These are phyloP conservation scores for Drosophila sp. DNA, from an alignment of 1,140 invertebrate species.

Conservation along the genomic window DNA sequence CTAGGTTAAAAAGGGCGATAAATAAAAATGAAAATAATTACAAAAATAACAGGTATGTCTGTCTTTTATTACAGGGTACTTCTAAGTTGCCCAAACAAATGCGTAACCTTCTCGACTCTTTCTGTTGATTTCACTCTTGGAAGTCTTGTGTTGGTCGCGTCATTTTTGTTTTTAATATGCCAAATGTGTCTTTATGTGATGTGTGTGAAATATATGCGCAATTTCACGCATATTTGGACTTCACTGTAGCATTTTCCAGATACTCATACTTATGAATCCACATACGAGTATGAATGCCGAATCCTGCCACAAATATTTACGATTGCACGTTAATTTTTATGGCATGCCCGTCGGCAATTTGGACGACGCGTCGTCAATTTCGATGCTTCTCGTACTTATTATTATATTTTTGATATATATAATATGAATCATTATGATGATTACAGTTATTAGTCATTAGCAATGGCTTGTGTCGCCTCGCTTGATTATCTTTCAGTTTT, in stretches of 20 bases:
- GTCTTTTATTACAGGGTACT: constrained; percentile 11
- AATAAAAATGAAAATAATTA: too few species aligned
- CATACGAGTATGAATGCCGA: constrained; percentile 16
- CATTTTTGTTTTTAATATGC: constrained; percentile 47
- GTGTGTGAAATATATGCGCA: constrained; percentile 48
- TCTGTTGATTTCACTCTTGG: constrained; percentile 2
- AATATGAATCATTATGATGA: constrained; percentile 67
- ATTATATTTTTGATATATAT: constrained; percentile 42
- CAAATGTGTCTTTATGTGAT: constrained; percentile 39
- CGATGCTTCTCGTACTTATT: constrained; percentile 34
- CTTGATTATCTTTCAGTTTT: constrained; percentile 62
- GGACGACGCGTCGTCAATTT: constrained; percentile 2
- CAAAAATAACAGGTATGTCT: too few species aligned
- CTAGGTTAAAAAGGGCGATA: too few species aligned
- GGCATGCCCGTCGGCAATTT: constrained; percentile 61
- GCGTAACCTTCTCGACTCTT: neutral
- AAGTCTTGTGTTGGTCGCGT: constrained; percentile 31
- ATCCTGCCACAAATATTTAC: constrained; percentile 61
- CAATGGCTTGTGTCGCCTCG: constrained; percentile 48
- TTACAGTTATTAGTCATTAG: constrained; percentile 74
- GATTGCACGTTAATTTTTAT: constrained; percentile 77
- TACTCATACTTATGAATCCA: constrained; percentile 19
- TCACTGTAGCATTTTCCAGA: constrained; percentile 47
- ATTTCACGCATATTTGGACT: constrained; percentile 82
- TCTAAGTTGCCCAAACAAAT: neutral